Evolutionary conservation across 2,797 vertebrate genomes (phyloP).

Genomic region (Sebastes dallii): DNA sequence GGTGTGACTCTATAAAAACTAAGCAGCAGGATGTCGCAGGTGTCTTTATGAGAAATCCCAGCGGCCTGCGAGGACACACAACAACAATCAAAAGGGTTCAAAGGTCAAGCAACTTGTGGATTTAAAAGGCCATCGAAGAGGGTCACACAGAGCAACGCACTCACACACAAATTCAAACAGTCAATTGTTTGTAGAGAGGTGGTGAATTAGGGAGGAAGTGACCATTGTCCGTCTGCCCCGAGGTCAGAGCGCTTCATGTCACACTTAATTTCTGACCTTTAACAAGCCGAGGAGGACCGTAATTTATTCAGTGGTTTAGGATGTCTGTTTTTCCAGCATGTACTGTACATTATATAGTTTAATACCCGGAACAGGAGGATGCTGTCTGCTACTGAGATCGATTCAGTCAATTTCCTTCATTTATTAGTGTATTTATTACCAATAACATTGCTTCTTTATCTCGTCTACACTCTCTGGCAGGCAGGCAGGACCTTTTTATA

Average conservation of each 20-base stretch:
- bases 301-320: conserved; percentile 26
- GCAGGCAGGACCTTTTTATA: not conserved
- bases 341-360: not conserved
- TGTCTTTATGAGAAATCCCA: conserved; percentile 63
- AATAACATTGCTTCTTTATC: not conserved
- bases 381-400: not conserved
- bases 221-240: conserved; percentile 68
- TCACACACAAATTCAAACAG: conserved; percentile 21
- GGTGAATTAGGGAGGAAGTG: conserved; percentile 70
- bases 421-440: not conserved
- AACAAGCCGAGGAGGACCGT: conserved; percentile 4
- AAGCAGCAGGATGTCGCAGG: conserved; percentile 51
- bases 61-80: conserved; percentile 38
- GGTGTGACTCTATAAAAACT: conserved; percentile 33
- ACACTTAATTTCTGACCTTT: conserved; percentile 62
- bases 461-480: not conserved
- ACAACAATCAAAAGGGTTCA: conserved; percentile 56
- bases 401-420: not conserved
- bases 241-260: conserved; percentile 64
- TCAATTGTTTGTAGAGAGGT: conserved; percentile 45
- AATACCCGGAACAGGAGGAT: not conserved
- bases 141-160: conserved; percentile 43
- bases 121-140: conserved; percentile 66
- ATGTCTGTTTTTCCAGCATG: not conserved
- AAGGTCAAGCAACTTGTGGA: conserved; percentile 74